Conservation (phyloP, 2,888 invertebrate species). For the Coenonympha glycerion region DNA sequence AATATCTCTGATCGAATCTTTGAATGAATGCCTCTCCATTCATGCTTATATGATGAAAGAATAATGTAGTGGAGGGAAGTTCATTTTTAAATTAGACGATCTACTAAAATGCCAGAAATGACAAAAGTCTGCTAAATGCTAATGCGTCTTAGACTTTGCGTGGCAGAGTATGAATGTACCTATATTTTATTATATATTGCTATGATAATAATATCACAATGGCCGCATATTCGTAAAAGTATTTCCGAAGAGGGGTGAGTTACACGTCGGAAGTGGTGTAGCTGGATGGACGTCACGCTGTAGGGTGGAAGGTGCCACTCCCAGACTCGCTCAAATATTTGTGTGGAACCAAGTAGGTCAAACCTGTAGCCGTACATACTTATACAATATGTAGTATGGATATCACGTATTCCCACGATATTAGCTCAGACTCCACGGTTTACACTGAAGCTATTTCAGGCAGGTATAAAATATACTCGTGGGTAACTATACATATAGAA, state of each 20-base stretch:
- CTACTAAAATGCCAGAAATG: too few species aligned
- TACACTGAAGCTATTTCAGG: not conserved
- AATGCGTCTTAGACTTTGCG: too few species aligned
- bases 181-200: too few species aligned
- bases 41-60: too few species aligned
- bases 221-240: conserved; percentile 5
- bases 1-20: too few species aligned
- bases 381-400: conserved; percentile 34
- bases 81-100: too few species aligned
- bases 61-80: too few species aligned
- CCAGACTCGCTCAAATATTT: conserved; percentile 56
- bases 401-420: conserved; percentile 4
- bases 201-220: not conserved
- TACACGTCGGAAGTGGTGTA: conserved; percentile 19
- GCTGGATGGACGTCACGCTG: conserved; percentile 34
- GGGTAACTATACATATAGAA: too few species aligned
- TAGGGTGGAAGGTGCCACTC: conserved; percentile 55
- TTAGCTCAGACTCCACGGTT: not conserved
- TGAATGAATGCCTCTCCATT: too few species aligned
- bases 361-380: conserved; percentile 43
- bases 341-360: conserved; percentile 56
- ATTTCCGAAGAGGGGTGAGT: conserved; percentile 14
- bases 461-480: too few species aligned
- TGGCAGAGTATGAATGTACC: too few species aligned
- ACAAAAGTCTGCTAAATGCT: too few species aligned